These are phyloP conservation scores for Nettapus auritus DNA, from an alignment of 2,113 vertebrate species.

Conservation along the genomic window DNA sequence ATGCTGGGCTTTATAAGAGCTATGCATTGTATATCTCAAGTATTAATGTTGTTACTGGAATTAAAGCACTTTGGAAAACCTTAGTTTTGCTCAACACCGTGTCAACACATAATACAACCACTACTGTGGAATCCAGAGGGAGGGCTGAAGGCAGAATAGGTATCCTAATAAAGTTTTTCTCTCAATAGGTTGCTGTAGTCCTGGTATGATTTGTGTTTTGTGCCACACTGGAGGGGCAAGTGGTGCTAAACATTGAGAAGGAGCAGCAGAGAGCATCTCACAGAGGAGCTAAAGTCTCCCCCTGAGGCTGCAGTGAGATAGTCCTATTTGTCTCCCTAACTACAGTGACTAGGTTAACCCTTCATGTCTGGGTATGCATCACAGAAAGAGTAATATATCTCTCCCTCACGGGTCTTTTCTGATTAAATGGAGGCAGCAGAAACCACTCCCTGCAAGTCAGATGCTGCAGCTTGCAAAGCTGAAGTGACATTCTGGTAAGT, in stretches of 20 bases:
- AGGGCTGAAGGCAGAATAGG: not conserved
- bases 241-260: not conserved
- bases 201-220: not conserved
- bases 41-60: not conserved
- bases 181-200: not conserved
- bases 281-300: not conserved
- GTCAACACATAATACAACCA: not conserved
- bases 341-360: not conserved
- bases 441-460: not conserved
- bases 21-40: not conserved
- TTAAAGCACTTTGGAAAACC: not conserved
- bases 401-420: not conserved
- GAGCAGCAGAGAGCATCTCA: not conserved
- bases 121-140: not conserved
- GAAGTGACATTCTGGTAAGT: accelerated
- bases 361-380: not conserved
- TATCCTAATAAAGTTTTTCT: not conserved
- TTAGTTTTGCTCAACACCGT: not conserved
- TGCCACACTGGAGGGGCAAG: not conserved
- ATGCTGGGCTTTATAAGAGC: not conserved
- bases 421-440: not conserved
- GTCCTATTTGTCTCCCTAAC: not conserved
- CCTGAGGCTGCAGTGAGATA: not conserved
- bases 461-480: not conserved
- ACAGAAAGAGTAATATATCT: not conserved